Conservation (phyloP, 2,888 invertebrate species). For the Chironomus tentans region DNA sequence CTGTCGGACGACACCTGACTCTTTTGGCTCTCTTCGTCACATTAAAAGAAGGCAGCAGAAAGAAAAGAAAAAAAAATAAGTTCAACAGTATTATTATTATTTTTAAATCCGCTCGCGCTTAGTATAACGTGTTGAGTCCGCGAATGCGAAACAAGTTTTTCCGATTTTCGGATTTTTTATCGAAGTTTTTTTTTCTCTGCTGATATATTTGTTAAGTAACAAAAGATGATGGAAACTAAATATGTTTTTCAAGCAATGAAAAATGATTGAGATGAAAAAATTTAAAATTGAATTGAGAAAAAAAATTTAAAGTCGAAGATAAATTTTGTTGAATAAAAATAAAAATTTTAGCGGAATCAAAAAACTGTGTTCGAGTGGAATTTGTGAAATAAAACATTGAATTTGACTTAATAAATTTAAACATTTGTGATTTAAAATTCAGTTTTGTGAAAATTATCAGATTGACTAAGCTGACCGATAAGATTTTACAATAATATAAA, state of each 20-base stretch:
- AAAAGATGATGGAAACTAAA: not conserved
- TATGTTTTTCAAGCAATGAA: not conserved
- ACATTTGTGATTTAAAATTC: too few species aligned
- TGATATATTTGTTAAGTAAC: not conserved
- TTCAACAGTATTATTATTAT: conserved; percentile 27
- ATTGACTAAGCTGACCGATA: too few species aligned
- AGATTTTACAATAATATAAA: too few species aligned
- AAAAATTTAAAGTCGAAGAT: not conserved
- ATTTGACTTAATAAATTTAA: too few species aligned
- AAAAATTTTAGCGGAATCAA: too few species aligned
- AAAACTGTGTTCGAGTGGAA: too few species aligned
- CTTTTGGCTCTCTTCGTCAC: conserved; percentile 27
- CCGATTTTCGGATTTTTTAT: not conserved
- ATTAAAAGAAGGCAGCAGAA: not conserved
- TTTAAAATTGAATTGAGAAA: too few species aligned
- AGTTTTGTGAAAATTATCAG: too few species aligned
- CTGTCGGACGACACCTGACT: conserved; percentile 26
- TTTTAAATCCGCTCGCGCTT: conserved; percentile 24
- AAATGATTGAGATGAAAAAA: not conserved
- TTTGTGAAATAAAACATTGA: too few species aligned
- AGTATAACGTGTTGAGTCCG: conserved; percentile 27
- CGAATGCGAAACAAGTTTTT: conserved; percentile 26
- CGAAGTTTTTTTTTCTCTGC: not conserved
- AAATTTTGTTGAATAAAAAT: too few species aligned
- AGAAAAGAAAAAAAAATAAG: conserved; percentile 14